Percentiles rank a stretch among this genome's conserved stretches.
phyloP scores from a whole-genome alignment of 2,888 invertebrate genomes.

The Ormyrus pomaceus region DNA sequence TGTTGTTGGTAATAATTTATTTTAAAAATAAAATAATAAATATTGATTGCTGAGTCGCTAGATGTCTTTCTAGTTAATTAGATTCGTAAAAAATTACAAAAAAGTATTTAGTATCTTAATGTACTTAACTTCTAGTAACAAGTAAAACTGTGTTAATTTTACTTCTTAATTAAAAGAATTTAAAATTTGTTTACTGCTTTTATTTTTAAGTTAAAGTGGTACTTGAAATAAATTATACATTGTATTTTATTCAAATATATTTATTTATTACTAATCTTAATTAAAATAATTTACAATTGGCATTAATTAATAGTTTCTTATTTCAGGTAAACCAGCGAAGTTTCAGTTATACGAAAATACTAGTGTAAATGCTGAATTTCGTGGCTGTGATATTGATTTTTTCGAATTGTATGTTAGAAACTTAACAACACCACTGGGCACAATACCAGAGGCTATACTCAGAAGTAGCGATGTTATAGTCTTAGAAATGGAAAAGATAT shows the following conservation, averaged over 20 bases:
- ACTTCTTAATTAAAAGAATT: no score
- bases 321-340: constrained; percentile 71
- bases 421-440: constrained; percentile 74
- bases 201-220: not conserved
- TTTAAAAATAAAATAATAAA: not conserved
- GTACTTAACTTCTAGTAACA: no score
- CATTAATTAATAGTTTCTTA: constrained; percentile 28
- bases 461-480: constrained; percentile 73
- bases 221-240: not conserved
- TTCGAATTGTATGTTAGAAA: constrained; percentile 73
- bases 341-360: constrained; percentile 74
- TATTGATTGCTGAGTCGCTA: no score
- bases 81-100: no score
- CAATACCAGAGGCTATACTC: constrained; percentile 74
- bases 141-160: no score
- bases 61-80: no score
- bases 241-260: constrained; percentile 3
- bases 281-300: constrained; percentile 36
- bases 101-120: no score
- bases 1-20: constrained; percentile 69
- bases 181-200: no score
- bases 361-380: constrained; percentile 72
- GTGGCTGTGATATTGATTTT: constrained; percentile 73
- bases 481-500: constrained; percentile 68
- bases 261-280: not conserved